Evolutionary conservation across 2,888 invertebrate species (phyloP).

Genomic region (Cerastis leucographa): DNA sequence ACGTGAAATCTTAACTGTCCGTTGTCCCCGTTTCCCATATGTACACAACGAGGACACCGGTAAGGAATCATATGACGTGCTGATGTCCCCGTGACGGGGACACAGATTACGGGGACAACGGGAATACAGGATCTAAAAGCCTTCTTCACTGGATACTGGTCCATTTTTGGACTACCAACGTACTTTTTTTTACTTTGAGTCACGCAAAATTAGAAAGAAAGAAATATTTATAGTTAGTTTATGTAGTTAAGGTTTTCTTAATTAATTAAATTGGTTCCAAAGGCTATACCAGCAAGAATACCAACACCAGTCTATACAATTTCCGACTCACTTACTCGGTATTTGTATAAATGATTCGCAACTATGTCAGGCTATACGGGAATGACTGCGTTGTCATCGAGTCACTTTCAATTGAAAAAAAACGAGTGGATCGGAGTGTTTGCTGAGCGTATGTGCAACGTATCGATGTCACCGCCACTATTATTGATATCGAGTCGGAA

Average conservation of each 20-base stretch:
- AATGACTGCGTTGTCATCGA: slow-evolving; percentile 32
- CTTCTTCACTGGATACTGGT: neutral
- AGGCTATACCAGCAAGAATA: neutral
- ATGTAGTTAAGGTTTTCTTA: neutral
- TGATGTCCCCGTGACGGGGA: too few relatives aligned
- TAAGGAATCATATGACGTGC: too few relatives aligned
- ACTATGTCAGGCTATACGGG: slow-evolving; percentile 38
- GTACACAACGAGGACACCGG: too few relatives aligned
- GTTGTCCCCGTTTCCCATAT: too few relatives aligned
- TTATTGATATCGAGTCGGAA: slow-evolving; percentile 23
- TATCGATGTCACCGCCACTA: slow-evolving; percentile 36
- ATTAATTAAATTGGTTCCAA: neutral
- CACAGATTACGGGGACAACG: too few relatives aligned
- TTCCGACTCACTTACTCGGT: neutral
- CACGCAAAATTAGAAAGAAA: neutral
- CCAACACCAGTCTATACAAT: neutral
- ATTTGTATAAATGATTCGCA: slow-evolving; percentile 48
- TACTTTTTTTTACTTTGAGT: neutral
- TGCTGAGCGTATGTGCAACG: slow-evolving; percentile 36
- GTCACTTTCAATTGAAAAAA: slow-evolving; percentile 27
- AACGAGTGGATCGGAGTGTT: slow-evolving; percentile 42
- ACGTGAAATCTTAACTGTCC: too few relatives aligned
- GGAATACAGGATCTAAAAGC: too few relatives aligned
- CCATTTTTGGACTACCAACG: neutral
- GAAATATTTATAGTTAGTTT: too few relatives aligned